Base-by-base conservation (phyloP, 1,140 invertebrate genomes). In the Papilio dardanus region DNA sequence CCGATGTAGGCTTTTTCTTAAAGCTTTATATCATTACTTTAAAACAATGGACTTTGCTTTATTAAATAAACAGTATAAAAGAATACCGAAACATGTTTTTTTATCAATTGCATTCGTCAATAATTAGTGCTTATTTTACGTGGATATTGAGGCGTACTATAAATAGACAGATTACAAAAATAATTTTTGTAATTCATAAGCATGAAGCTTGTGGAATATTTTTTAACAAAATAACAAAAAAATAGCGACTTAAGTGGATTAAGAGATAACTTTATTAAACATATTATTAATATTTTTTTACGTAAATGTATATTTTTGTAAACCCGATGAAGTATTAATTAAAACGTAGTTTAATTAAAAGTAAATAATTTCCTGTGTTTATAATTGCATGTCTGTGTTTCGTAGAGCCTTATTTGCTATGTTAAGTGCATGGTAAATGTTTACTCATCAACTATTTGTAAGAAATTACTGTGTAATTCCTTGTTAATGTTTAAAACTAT, bases 401-500 rank as follows among this genome's bases (percentile, higher is more conserved):
- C 30, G 30, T 33, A 30, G 28, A 21, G 14, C 69, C 69, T 35
- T 71, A 31, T 31, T 54, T 30, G 69, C 42, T 50, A 30, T 30
- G 16, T 21, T 37, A 19, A 54, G 50, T 24, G 14, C 68, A 19
- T 19, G 28, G 6, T 31, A 58, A 37, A 73, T 73, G 69, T 30
- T 28, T 5, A 1, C 2, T 24, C 10, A 3, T 4, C 24, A 3
- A 73, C 28, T 42, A 50, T 71, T 28, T 58, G 31, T 28, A 35
- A 31, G 7, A 50, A 73, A 58, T 73, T 73, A 54, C 40, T 24
- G 40, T 46, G 37, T 40, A 73, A 73, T 73, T 73, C n/a, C n/a
- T n/a, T n/a, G n/a, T n/a, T 73, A 73, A 73, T 73, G 46, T 73
- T 24, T n/a, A 35, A 58, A 73, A 73, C 46, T 58, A 73, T 73